phyloP scores from a whole-genome alignment of 2,113 vertebrate species.

The Eidolon helvum region DNA sequence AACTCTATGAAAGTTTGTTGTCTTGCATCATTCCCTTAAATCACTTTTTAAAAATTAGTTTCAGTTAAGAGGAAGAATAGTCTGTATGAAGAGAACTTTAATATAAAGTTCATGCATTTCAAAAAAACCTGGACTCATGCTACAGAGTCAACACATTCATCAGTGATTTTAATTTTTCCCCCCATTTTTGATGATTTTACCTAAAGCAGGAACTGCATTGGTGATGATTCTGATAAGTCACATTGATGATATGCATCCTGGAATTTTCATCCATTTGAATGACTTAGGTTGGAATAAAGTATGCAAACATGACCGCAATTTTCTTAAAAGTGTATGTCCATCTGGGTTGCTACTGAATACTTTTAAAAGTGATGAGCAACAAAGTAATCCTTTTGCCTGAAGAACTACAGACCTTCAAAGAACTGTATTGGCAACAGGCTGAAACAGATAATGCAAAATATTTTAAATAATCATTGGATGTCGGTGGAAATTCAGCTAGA shows the following conservation, averaged over 20 bases:
- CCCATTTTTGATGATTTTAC: not conserved
- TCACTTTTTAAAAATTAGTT: not conserved
- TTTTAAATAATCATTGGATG: slow-evolving; percentile 8
- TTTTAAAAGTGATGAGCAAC: not conserved
- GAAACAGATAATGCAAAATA: not conserved
- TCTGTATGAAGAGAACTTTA: not conserved
- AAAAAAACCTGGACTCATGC: not conserved
- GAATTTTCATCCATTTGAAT: not conserved
- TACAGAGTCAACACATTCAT: not conserved
- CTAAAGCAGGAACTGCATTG: not conserved
- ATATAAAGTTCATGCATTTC: not conserved
- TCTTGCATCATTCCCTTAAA: not conserved
- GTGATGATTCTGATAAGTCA: not conserved
- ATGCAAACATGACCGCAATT: not conserved
- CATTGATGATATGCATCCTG: not conserved
- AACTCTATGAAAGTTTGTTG: not conserved
- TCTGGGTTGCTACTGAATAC: not conserved
- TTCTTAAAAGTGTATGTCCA: not conserved
- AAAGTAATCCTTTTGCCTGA: not conserved
- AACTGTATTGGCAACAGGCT: not conserved
- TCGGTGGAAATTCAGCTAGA: not conserved
- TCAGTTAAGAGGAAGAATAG: not conserved
- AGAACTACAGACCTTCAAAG: not conserved
- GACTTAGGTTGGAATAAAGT: not conserved
- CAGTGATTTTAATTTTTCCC: not conserved